phyloP scores from a whole-genome alignment of 2,888 invertebrate species.

The Corbicula japonica region DNA sequence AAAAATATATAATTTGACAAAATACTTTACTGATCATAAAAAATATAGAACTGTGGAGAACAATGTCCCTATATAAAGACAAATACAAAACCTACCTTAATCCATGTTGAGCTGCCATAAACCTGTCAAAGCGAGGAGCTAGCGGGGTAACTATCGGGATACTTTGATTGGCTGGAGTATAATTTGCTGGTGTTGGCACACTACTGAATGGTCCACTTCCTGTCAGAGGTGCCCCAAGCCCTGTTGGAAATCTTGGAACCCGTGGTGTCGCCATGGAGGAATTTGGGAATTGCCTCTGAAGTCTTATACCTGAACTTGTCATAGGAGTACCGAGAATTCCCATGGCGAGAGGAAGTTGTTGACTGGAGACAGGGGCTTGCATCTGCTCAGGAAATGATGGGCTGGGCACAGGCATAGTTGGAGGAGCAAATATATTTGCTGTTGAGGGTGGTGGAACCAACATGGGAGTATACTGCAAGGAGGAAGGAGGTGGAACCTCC shows the following conservation, averaged over 20 bases:
- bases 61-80: no score
- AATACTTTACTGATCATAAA: no score
- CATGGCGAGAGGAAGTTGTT: conserved; percentile 15
- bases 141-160: conserved; percentile 55
- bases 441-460: conserved; percentile 27
- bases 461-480: conserved; percentile 25
- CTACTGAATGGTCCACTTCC: conserved; percentile 26
- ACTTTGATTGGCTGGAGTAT: conserved; percentile 64
- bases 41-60: no score
- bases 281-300: conserved; percentile 11
- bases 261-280: conserved; percentile 9
- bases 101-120: conserved; percentile 5
- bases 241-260: conserved; percentile 2
- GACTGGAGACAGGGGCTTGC: conserved; percentile 19
- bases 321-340: conserved; percentile 15
- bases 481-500: conserved; percentile 10
- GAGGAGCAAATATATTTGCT: conserved; percentile 51
- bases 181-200: conserved; percentile 51
- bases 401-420: conserved; percentile 45
- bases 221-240: conserved; percentile 12
- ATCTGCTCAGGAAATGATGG: conserved; percentile 37
- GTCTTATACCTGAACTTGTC: background rate
- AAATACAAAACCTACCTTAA: conserved; percentile 29
- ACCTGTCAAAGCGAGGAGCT: conserved; percentile 50
- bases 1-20: no score